These are phyloP conservation scores for Pachypanchax playfairii DNA, from an alignment of 2,113 vertebrate genomes.

Conservation along the genomic window DNA sequence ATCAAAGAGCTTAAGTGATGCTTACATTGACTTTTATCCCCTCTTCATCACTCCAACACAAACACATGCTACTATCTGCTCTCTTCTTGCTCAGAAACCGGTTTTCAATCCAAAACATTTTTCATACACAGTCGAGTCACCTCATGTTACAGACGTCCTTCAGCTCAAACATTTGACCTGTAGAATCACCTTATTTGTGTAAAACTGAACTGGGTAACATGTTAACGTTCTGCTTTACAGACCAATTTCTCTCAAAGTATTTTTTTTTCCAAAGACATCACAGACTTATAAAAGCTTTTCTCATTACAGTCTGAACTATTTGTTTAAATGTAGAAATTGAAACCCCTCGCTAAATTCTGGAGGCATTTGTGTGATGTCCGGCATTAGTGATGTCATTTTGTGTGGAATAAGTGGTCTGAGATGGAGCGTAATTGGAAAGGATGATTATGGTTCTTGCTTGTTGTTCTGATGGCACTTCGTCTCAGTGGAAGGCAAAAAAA, in stretches of 20 bases:
- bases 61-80: constrained; percentile 3
- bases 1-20: constrained; percentile 78
- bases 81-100: not conserved
- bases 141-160: constrained; percentile 38
- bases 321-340: constrained; percentile 63
- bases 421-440: constrained; percentile 77
- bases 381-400: constrained; percentile 71
- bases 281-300: constrained; percentile 53
- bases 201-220: constrained; percentile 8
- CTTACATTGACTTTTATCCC: constrained; percentile 65
- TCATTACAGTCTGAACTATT: constrained; percentile 56
- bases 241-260: constrained; percentile 24
- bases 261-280: constrained; percentile 42
- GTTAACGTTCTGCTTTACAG: not conserved
- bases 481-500: constrained; percentile 24
- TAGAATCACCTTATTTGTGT: constrained; percentile 22
- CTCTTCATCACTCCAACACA: constrained; percentile 2
- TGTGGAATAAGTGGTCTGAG: constrained; percentile 73
- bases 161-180: constrained; percentile 53
- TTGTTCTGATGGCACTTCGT: constrained; percentile 58
- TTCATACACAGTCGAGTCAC: not conserved
- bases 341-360: constrained; percentile 47
- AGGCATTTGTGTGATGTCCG: constrained; percentile 66
- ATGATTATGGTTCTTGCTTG: constrained; percentile 69
- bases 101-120: not conserved